Conservation (phyloP, 2,797 vertebrate species). For the Oryzias dopingdopingensis region DNA sequence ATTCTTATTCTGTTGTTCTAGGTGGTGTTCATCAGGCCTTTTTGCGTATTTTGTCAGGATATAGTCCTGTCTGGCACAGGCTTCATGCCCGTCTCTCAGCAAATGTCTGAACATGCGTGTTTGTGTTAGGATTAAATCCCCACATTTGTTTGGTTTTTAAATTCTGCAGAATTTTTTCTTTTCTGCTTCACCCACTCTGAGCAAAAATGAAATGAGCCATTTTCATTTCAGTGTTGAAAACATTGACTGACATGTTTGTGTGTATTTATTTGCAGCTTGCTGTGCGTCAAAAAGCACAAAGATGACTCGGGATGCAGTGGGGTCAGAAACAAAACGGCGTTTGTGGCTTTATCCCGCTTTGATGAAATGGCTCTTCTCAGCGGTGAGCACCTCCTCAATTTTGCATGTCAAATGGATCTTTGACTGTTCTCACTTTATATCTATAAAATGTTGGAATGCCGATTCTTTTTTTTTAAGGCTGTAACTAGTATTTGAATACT, state of each 20-base stretch:
- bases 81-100: constrained; percentile 53
- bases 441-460: no score
- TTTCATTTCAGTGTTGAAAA: not conserved
- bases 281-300: constrained; percentile 93
- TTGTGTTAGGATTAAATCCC: constrained; percentile 10
- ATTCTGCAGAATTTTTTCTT: no score
- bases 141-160: no score
- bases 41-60: constrained; percentile 35
- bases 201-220: not conserved
- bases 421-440: not conserved
- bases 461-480: not conserved
- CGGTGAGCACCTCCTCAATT: constrained; percentile 71
- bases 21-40: constrained; percentile 49
- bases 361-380: constrained; percentile 88
- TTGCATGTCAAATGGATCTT: not conserved
- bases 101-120: constrained; percentile 39
- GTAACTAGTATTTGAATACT: no score
- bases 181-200: no score
- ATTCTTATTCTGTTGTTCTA: constrained; percentile 36
- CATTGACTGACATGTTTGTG: not conserved
- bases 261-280: constrained; percentile 76
- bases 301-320: constrained; percentile 82
- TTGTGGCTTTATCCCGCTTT: constrained; percentile 84
- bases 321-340: constrained; percentile 87
- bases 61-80: constrained; percentile 15